Conservation (phyloP, 2,797 vertebrate species). For the Ispidina lecontei region DNA sequence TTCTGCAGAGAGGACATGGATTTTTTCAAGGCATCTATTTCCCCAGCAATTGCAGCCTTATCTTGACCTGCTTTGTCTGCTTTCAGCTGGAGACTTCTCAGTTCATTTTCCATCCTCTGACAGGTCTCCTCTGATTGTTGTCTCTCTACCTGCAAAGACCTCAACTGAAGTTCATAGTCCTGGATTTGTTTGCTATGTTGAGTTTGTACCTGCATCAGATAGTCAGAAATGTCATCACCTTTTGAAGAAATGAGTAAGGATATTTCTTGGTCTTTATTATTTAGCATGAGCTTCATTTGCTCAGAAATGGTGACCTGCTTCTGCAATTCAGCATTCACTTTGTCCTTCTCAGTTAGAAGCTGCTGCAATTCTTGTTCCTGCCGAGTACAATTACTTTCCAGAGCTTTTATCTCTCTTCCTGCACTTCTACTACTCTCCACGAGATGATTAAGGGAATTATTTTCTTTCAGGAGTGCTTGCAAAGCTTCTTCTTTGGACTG, state of each 20-base stretch:
- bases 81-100: slow-evolving; percentile 77
- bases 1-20: slow-evolving; percentile 86
- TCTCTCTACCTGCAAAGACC: slow-evolving; percentile 73
- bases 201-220: slow-evolving; percentile 83
- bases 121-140: slow-evolving; percentile 75
- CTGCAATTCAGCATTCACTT: slow-evolving; percentile 76
- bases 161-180: slow-evolving; percentile 82
- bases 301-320: slow-evolving; percentile 84
- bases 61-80: slow-evolving; percentile 75
- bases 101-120: slow-evolving; percentile 74
- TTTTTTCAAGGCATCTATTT: slow-evolving; percentile 84
- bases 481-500: slow-evolving; percentile 74
- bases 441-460: slow-evolving; percentile 70
- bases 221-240: slow-evolving; percentile 85
- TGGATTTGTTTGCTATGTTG: slow-evolving; percentile 80
- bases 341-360: slow-evolving; percentile 76
- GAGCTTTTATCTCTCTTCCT: slow-evolving; percentile 74
- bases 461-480: slow-evolving; percentile 78
- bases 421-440: slow-evolving; percentile 73
- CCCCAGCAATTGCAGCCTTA: slow-evolving; percentile 76
- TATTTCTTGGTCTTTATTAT: slow-evolving; percentile 88
- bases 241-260: slow-evolving; percentile 85
- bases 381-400: slow-evolving; percentile 71
- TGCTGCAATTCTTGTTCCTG: slow-evolving; percentile 78
- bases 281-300: slow-evolving; percentile 85